Evolutionary conservation across 2,113 vertebrate genomes (phyloP), one percentile per base, ranked within the genome.

Genomic region (Podarcis muralis): DNA sequence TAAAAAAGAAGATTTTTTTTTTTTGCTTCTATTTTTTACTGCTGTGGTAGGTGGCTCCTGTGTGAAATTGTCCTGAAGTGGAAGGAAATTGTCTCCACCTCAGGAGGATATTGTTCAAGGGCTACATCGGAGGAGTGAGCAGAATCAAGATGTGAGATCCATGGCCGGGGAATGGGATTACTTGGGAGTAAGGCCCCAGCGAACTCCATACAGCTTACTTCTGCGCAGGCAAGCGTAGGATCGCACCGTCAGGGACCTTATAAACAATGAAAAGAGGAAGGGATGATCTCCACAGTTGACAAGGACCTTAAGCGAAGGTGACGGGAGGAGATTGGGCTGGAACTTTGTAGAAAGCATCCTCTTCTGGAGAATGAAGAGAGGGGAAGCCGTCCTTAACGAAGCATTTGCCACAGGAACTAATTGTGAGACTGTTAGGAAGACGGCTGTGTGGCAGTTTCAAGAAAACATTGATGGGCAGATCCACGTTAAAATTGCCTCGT

Each of bases 11-110:
- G 92, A 43, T 43, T 84, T 8, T 43, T 84, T 8, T 43, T 89
- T 89, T 90, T 16, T 3, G 59, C 82, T 94, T 18, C 59, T 93
- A 86, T 91, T 95, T 95, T 93, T 92, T 93, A 93, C 30, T 79
- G 80, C 57, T 81, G 53, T 89, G 37, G 71, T 87, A 79, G 30
- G 16, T 0, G 0, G 6, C 90, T 43, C 78, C 62, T 90, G 82
- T 79, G 92, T 86, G 80, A 32, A 82, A 59, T 53, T 88, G n/a
- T 81, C 12, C 87, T 23, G 74, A 91, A 90, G 78, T 74, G 6
- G 71, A 48, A 90, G 43, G 8, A 71, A 80, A 81, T 79, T 87
- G 22, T 43, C 57, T 53, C 13, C 48, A 18, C 5, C 1, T 3
- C 86, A 82, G 25, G 35, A 27, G 76, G 20, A 65, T 90, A 8